Conservation (phyloP, 1,140 invertebrate species). For the Meloidogyne chitwoodi region DNA sequence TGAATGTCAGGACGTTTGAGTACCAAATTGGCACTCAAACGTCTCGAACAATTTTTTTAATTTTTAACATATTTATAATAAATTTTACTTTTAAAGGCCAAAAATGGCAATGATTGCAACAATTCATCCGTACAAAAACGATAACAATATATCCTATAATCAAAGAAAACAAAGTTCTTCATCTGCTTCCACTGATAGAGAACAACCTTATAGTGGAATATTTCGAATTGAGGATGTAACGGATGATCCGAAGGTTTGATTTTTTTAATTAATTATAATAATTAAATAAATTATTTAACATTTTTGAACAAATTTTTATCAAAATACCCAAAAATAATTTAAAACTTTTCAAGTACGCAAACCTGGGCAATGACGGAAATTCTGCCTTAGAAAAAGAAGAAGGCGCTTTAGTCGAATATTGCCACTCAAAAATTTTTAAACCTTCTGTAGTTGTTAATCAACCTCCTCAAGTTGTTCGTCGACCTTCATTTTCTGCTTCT, state of each 20-base stretch:
- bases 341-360: constrained; percentile 41
- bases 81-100: background rate
- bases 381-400: constrained; percentile 21
- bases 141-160: background rate
- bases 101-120: constrained; percentile 54
- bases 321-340: constrained; percentile 18
- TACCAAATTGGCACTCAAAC: background rate
- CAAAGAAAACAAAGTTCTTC: background rate
- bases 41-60: background rate
- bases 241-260: constrained; percentile 54
- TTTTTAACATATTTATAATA: background rate
- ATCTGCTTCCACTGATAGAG: background rate
- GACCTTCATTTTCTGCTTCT: background rate
- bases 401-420: constrained; percentile 48
- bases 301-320: background rate
- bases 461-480: constrained; percentile 9
- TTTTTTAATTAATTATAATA: constrained; percentile 9
- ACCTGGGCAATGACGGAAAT: constrained; percentile 31
- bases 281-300: background rate
- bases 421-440: constrained; percentile 25
- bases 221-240: constrained; percentile 57
- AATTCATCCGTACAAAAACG: constrained; percentile 43
- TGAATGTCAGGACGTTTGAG: background rate
- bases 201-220: background rate
- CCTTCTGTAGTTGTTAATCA: constrained; percentile 14